Conservation (phyloP, 1,140 invertebrate genomes). For the Neodiprion virginianus region DNA sequence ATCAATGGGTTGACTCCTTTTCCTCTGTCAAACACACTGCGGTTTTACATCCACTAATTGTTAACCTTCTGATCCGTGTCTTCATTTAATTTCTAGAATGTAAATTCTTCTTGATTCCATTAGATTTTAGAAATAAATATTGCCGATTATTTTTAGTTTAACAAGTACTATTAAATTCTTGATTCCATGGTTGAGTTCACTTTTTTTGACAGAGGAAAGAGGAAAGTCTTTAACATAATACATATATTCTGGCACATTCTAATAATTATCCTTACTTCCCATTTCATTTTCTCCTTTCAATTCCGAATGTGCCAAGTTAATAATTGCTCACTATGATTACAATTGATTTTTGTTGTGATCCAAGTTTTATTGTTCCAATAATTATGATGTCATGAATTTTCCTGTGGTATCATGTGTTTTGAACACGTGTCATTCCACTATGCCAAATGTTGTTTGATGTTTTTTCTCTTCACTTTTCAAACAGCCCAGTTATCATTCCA, state of each 20-base stretch:
- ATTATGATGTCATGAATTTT: not conserved
- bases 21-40: not conserved
- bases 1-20: not conserved
- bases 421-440: not conserved
- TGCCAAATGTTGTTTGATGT: not conserved
- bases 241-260: not conserved
- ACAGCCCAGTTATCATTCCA: not conserved
- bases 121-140: not conserved
- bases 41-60: not conserved
- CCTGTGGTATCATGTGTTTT: not conserved
- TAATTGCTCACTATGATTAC: not conserved
- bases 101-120: not conserved
- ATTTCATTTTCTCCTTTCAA: not conserved
- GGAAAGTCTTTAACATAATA: not conserved
- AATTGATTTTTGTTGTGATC: not conserved
- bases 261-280: not conserved
- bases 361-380: not conserved
- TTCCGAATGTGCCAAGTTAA: not conserved
- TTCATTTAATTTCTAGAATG: not conserved
- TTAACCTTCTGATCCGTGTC: not conserved
- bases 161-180: not conserved
- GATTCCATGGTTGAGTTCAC: not conserved
- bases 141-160: not conserved
- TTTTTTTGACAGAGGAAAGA: not conserved
- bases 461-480: not conserved